These are phyloP conservation scores for Drosophila arawakana DNA, from an alignment of 1,140 invertebrate species.

Conservation along the genomic window DNA sequence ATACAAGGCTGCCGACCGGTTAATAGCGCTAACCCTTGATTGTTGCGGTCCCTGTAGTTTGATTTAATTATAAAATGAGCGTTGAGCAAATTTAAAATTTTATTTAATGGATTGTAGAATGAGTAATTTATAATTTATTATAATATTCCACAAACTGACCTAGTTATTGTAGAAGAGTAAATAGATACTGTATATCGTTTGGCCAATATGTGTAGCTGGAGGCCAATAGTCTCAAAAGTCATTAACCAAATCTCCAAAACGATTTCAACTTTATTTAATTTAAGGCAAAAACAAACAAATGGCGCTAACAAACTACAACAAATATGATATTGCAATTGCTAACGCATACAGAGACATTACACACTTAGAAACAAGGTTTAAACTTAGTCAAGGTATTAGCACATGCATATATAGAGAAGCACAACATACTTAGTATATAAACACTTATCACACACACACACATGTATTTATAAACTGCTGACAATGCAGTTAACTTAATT, in stretches of 20 bases:
- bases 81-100: no score
- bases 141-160: conserved; percentile 13
- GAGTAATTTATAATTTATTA: no score
- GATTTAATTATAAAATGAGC: no score
- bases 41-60: background rate
- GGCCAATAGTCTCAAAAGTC: conserved; percentile 32
- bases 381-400: conserved; percentile 39
- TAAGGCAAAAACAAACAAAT: conserved; percentile 52
- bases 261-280: conserved; percentile 40
- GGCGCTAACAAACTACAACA: conserved; percentile 30
- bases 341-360: conserved; percentile 6
- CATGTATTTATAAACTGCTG: conserved; percentile 29
- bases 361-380: conserved; percentile 51
- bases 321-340: conserved; percentile 47
- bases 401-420: conserved; percentile 14
- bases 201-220: conserved; percentile 23
- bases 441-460: conserved; percentile 18
- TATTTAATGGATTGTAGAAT: no score
- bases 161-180: background rate
- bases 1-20: conserved; percentile 35
- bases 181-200: conserved; percentile 1
- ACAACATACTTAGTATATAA: conserved; percentile 20
- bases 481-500: conserved; percentile 67
- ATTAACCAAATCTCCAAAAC: conserved; percentile 30
- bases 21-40: background rate